Evolutionary conservation across 2,888 invertebrate species (phyloP).

Genomic region (Cheilosia variabilis): DNA sequence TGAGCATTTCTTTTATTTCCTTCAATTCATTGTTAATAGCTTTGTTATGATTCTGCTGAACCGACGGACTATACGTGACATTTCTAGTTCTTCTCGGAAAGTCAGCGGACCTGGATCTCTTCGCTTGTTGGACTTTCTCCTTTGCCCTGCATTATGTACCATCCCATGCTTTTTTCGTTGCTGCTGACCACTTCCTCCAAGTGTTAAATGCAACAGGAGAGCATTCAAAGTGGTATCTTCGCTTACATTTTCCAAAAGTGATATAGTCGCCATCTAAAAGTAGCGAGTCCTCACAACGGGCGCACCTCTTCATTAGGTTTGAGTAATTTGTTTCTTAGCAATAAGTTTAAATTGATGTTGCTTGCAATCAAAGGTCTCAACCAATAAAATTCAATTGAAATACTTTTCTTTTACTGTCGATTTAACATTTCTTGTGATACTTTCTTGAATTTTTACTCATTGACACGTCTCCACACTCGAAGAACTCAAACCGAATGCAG

Average conservation of each 20-base stretch:
- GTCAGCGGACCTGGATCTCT: background rate
- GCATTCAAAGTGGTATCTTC: background rate
- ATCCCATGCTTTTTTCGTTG: background rate
- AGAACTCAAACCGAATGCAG: too few species aligned
- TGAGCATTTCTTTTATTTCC: background rate
- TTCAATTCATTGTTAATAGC: background rate
- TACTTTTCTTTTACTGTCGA: too few species aligned
- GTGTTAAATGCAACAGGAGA: background rate
- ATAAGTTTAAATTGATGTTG: too few species aligned
- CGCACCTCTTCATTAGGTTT: background rate
- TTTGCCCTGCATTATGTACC: background rate
- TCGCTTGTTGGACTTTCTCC: background rate
- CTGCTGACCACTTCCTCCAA: constrained; percentile 1
- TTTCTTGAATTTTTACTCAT: too few species aligned
- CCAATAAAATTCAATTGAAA: too few species aligned
- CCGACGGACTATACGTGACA: too few species aligned
- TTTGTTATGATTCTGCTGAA: background rate
- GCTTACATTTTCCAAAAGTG: constrained; percentile 1
- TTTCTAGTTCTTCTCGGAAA: background rate
- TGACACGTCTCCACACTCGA: too few species aligned
- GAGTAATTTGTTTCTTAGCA: too few species aligned
- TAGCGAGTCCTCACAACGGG: constrained; percentile 3
- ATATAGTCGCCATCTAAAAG: background rate
- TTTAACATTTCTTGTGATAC: too few species aligned
- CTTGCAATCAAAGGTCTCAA: too few species aligned